phyloP scores from a whole-genome alignment of 2,797 vertebrate genomes.

The Eulemur rubriventer region DNA sequence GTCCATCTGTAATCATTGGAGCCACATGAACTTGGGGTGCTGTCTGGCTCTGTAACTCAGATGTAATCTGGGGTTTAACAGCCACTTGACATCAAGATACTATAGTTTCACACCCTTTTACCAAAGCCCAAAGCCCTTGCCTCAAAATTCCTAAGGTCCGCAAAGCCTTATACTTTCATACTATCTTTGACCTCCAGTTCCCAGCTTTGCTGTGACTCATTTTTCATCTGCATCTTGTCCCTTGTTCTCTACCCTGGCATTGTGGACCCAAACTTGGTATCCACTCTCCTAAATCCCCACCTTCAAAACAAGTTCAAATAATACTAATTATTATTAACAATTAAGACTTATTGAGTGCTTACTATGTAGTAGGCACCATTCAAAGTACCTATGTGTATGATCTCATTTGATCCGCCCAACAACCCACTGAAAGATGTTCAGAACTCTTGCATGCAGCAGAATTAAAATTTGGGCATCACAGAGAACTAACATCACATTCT shows the following conservation, averaged over 20 bases:
- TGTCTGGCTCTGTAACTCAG: not conserved
- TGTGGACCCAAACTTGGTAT: not conserved
- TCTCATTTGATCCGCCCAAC: not conserved
- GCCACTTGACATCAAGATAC: not conserved
- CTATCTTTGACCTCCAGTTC: not conserved
- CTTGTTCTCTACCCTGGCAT: not conserved
- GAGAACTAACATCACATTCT: not conserved
- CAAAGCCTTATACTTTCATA: not conserved
- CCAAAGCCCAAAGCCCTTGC: not conserved
- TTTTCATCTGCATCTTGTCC: not conserved
- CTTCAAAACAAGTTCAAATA: conserved; percentile 6
- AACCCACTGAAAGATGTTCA: not conserved
- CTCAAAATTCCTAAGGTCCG: not conserved
- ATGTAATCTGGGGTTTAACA: not conserved
- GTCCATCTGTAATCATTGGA: not conserved
- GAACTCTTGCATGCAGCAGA: not conserved
- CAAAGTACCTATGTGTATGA: not conserved
- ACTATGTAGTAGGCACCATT: not conserved
- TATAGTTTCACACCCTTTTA: not conserved
- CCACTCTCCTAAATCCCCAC: not conserved
- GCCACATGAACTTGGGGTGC: not conserved
- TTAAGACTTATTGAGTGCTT: not conserved
- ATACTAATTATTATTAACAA: not conserved
- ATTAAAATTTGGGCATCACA: not conserved
- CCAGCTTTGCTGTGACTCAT: not conserved